A percentile compares a stretch with the other conserved stretches of the same genome.
Conservation (phyloP, 1,140 invertebrate genomes). For the Leptinotarsa defecta region DNA sequence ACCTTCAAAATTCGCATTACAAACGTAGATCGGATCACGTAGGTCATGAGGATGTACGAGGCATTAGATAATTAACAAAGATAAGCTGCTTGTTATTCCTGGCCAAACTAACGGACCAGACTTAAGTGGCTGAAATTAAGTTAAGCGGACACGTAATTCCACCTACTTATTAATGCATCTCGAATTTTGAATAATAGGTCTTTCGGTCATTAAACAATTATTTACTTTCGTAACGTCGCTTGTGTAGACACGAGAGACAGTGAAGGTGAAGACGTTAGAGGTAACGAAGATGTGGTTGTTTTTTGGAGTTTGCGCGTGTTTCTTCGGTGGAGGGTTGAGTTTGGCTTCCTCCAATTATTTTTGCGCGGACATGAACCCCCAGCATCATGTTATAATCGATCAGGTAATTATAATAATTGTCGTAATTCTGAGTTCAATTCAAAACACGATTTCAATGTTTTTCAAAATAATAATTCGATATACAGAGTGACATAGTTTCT, state of each 20-base stretch:
- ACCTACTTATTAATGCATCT: constrained; percentile 10
- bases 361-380: constrained; percentile 26
- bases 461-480: too few relatives aligned
- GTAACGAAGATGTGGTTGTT: constrained; percentile 8
- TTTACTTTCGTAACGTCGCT: not conserved
- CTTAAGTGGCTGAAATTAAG: constrained; percentile 28
- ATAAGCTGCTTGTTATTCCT: constrained; percentile 1
- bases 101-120: not conserved
- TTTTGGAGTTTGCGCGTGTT: constrained; percentile 16
- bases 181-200: constrained; percentile 6
- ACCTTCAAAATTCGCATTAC: not conserved
- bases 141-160: constrained; percentile 25
- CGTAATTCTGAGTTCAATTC: too few relatives aligned
- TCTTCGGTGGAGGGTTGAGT: not conserved
- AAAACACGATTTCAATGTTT: too few relatives aligned
- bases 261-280: not conserved
- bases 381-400: constrained; percentile 25
- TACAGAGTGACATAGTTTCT: too few relatives aligned
- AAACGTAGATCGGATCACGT: not conserved
- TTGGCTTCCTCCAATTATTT: constrained; percentile 21
- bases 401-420: constrained; percentile 13
- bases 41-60: constrained; percentile 5
- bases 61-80: constrained; percentile 3
- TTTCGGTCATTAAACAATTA: not conserved
- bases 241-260: not conserved